Conservation (phyloP, 2,888 invertebrate genomes). For the Synanthedon myopaeformis region DNA sequence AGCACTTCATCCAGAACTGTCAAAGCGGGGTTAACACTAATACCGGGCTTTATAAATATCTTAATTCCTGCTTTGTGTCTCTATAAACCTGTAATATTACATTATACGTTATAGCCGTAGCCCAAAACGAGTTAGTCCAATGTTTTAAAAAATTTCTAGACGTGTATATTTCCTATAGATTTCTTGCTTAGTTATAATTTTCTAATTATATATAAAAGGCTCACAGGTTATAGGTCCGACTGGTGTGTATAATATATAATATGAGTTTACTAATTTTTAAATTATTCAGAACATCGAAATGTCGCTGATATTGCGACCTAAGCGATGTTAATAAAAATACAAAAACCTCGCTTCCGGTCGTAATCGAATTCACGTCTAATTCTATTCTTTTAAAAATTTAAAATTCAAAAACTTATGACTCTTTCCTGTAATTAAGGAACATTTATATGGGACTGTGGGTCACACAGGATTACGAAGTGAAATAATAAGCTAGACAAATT, state of each 20-base stretch:
- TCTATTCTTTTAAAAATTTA: background rate
- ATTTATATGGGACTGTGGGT: no score
- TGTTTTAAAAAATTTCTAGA: no score
- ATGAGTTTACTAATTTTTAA: background rate
- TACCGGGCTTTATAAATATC: slow-evolving; percentile 22
- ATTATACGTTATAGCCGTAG: no score
- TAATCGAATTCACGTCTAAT: background rate
- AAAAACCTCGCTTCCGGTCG: background rate
- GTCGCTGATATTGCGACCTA: background rate
- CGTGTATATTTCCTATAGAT: no score
- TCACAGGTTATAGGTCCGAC: no score
- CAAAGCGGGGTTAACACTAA: slow-evolving; percentile 25
- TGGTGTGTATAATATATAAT: no score
- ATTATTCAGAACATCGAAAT: background rate
- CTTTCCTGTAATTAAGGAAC: slow-evolving; percentile 41
- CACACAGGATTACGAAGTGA: no score
- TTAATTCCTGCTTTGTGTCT: slow-evolving; percentile 8
- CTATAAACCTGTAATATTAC: background rate
- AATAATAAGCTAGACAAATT: no score
- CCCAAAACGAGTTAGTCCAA: no score
- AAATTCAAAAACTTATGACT: background rate
- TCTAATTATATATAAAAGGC: no score
- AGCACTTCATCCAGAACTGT: slow-evolving; percentile 51
- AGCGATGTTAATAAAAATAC: background rate
- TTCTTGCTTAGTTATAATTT: no score